These are phyloP conservation scores for Agriopis aurantiaria DNA, from an alignment of 2,888 invertebrate genomes.

Conservation along the genomic window DNA sequence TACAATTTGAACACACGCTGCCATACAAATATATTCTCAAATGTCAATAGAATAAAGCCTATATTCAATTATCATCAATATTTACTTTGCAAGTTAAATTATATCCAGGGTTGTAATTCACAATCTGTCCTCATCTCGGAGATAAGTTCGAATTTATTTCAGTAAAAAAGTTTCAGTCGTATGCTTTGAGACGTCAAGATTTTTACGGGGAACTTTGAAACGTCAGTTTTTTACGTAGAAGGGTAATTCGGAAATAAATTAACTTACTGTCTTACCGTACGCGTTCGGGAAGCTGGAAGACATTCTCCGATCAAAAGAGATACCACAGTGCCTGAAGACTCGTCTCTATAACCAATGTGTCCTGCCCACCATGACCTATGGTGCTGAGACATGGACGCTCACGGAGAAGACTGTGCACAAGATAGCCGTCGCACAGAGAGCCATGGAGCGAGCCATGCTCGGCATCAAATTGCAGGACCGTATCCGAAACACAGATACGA, in stretches of 20 bases:
- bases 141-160: conserved; percentile 52
- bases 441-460: no score
- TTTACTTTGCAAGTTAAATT: conserved; percentile 55
- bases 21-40: conserved; percentile 38
- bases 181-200: conserved; percentile 33
- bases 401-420: no score
- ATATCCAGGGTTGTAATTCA: conserved; percentile 54
- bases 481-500: no score
- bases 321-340: no score
- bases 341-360: no score
- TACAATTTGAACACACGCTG: conserved; percentile 6
- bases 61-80: conserved; percentile 29
- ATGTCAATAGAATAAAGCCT: not conserved
- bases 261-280: conserved; percentile 21
- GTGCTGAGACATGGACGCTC: no score
- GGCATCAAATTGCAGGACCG: no score
- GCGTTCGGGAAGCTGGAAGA: no score
- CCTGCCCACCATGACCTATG: no score
- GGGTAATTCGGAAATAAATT: conserved; percentile 29
- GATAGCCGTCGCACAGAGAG: no score
- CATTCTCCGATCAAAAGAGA: no score
- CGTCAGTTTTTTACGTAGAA: conserved; percentile 20
- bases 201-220: conserved; percentile 21
- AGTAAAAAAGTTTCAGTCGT: conserved; percentile 48
- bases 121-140: conserved; percentile 51